Conservation (phyloP, 2,113 vertebrate genomes). For the Hypomesus transpacificus region DNA sequence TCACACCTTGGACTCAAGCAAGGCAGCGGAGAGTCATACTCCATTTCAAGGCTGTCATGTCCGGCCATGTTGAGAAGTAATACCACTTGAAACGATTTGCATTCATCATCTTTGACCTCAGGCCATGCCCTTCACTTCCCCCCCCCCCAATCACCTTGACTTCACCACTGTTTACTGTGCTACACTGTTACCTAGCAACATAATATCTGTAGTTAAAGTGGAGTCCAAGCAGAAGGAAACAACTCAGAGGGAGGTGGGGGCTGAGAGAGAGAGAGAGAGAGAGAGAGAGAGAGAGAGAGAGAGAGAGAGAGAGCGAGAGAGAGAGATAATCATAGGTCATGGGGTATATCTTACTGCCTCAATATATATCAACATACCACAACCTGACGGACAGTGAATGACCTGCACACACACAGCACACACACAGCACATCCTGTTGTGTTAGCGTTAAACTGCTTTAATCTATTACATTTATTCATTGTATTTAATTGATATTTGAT, state of each 20-base stretch:
- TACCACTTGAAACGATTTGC: too few species aligned
- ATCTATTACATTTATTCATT: too few species aligned
- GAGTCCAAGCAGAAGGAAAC: background rate
- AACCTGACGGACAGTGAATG: too few species aligned
- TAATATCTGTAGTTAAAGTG: conserved; percentile 7
- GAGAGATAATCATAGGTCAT: background rate
- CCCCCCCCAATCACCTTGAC: conserved; percentile 8
- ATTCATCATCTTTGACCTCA: conserved; percentile 9
- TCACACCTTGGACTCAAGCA: too few species aligned
- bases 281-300: background rate
- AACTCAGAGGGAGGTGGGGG: background rate
- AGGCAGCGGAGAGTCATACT: background rate
- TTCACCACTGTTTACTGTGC: conserved; percentile 19
- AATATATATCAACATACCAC: too few species aligned
- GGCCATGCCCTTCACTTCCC: background rate
- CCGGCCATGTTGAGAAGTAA: too few species aligned
- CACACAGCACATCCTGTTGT: background rate
- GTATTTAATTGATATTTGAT: too few species aligned
- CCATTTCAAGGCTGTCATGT: too few species aligned
- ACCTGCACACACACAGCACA: background rate
- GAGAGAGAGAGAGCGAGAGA: background rate
- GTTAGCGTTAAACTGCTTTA: too few species aligned
- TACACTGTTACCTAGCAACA: conserved; percentile 34
- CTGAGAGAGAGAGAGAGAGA: background rate
- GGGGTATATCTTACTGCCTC: background rate